These are phyloP conservation scores for Tor tambroides DNA, from an alignment of 2,113 vertebrate genomes.

Conservation along the genomic window DNA sequence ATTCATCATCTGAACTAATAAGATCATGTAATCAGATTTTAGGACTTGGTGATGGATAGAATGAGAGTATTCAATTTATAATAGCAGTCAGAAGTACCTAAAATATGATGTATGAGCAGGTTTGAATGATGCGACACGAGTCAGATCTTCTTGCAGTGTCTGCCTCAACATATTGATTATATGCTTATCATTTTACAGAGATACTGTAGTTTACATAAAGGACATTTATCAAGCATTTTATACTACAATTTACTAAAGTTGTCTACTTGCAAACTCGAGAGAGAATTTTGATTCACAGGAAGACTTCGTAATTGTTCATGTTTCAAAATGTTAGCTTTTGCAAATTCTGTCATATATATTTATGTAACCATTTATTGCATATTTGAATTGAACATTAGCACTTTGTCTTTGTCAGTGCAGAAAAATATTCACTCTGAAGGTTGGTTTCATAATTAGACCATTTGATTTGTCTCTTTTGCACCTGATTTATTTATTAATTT, in stretches of 20 bases:
- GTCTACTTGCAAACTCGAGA: not conserved
- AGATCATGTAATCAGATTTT: not conserved
- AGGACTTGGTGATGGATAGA: not conserved
- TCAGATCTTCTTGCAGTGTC: not conserved
- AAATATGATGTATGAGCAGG: not conserved
- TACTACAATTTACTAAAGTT: not conserved
- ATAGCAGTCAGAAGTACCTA: not conserved
- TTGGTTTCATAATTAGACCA: not conserved
- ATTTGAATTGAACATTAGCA: not conserved
- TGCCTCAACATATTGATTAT: not conserved
- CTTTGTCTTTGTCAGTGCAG: too few species aligned
- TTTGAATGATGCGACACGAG: not conserved
- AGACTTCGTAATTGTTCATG: not conserved
- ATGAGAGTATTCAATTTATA: slow-evolving; percentile 13
- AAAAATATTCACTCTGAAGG: not conserved
- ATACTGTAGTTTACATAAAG: not conserved
- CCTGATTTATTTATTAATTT: not conserved
- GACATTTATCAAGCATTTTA: not conserved
- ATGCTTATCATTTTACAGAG: not conserved
- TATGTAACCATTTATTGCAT: not conserved
- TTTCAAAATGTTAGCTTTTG: not conserved
- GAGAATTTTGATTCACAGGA: not conserved
- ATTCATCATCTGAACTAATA: not conserved
- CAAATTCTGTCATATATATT: not conserved
- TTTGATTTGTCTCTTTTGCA: not conserved